A percentile compares a stretch with the other conserved stretches of the same genome.
These are phyloP conservation scores for Pseudococcus longispinus DNA, from an alignment of 2,888 invertebrate species.

Conservation along the genomic window DNA sequence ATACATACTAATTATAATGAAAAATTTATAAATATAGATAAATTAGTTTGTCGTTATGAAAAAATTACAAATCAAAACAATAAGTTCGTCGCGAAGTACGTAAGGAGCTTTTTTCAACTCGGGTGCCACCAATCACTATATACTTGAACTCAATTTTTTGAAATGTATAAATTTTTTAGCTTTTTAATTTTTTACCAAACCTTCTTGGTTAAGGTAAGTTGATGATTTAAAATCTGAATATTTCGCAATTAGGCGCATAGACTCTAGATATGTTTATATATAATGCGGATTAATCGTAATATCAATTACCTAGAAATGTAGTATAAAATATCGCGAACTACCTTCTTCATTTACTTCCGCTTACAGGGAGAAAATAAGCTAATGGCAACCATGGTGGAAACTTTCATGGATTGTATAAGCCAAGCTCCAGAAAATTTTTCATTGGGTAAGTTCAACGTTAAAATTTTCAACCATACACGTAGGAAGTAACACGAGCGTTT, in stretches of 20 bases:
- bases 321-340: neutral
- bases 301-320: neutral
- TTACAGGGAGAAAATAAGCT: constrained; percentile 36
- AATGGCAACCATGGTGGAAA: constrained; percentile 24
- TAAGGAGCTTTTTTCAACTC: neutral
- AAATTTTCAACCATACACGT: neutral
- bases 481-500: too few relatives aligned
- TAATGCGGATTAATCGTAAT: too few relatives aligned
- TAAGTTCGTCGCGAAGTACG: neutral
- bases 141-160: neutral
- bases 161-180: neutral
- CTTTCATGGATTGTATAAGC: constrained; percentile 37
- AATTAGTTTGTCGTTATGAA: neutral
- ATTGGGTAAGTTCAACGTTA: neutral
- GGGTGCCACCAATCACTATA: neutral
- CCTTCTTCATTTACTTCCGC: neutral
- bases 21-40: neutral
- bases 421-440: constrained; percentile 45
- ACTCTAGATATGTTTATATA: too few relatives aligned
- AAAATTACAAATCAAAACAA: neutral
- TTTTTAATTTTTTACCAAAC: neutral
- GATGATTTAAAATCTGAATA: neutral
- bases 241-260: neutral
- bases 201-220: neutral
- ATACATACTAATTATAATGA: neutral